Evolutionary conservation across 2,888 invertebrate species (phyloP), one percentile per base, ranked within the genome.

Genomic region (Synanthedon andrenaeformis): DNA sequence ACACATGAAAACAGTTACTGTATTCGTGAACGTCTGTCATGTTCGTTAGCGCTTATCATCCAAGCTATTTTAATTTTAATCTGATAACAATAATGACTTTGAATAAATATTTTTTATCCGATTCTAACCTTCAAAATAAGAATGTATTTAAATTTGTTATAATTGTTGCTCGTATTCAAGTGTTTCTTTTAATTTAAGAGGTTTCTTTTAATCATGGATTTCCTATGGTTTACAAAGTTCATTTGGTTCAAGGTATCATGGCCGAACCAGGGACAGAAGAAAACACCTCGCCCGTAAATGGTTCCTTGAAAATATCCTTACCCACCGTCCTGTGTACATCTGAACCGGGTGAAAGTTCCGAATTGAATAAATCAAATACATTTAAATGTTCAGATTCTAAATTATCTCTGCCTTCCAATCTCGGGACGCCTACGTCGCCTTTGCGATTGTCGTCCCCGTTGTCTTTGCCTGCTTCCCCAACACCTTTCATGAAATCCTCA

Each of bases 351-450:
- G 69, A 73, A 17, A 68, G 68, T 51, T 60, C 72, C 8, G 65
- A 72, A 42, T 61, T 72, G 51, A 56, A 70, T 41, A 56, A 64
- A 4, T 72, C 70, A 61, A 55, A 65, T 0, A 74, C 68, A 57
- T 71, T 80, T 42, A 59, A 72, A n/a, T 69, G 76, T 14, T 83
- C 85, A 0, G 82, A 82, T 50, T 85, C 84, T 1, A 83, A 85
- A 56, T 62, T 76, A 57, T 84, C 85, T 10, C 67, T 84, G 53
- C 80, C 84, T 2, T 80, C 86, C 17, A 79, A 72, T 59, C 68
- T 85, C 53, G 79, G 77, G 5, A 85, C 83, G 28, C 82, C 86
- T 2, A 82, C 83, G 10, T 83, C 82, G 45, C 85, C 83, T 6
- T 60, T 82, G 45, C 69, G 69, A 52, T 57, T 84, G 49, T 73